Base-by-base conservation (phyloP, 2,113 vertebrate species). In the Procapra przewalskii region DNA sequence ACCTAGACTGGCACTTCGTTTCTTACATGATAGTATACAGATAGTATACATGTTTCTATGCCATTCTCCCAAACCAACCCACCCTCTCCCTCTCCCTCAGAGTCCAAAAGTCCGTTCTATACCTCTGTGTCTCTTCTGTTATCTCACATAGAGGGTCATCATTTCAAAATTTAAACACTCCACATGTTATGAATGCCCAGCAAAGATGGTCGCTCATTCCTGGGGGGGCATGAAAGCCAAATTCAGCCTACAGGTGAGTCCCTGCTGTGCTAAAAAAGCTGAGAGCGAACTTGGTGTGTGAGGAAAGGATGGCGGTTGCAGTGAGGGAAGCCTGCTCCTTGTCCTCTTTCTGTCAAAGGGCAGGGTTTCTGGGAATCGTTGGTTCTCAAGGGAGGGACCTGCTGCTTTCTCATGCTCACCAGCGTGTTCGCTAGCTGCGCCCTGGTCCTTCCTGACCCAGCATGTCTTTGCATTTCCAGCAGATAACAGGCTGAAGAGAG, bases 271-370 rank as follows among this genome's bases (percentile, higher is more conserved):
- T 27, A 27, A 85, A 7, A 36, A 57, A 25, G 5, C 14, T 21
- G 64, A 54, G 45, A 45, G 7, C 5, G 45, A 48, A 25, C 33
- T 2, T 15, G 27, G 5, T 43, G 7, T 17, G 45, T 93, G 62
- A 92, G 31, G 77, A 40, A 54, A 48, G 29, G 36, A 67, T 13
- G 60, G 7, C 5, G 7, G 48, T 33, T 7, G n/a, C 5, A 7
- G 25, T 13, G 3, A n/a, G 45, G 36, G 62, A 62, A 55, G 25
- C 16, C 31, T 25, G 11, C 8, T 10, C 5, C 40, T 64, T 33
- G 0, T 40, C 43, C 6, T 3, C 3, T 5, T 36, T 13, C 36
- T 14, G 55, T 25, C 21, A 2, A 1, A 4, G 45, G 33, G 29
- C 6, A 10, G 23, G 48, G 13, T 50, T 40, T 31, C 62, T 40